Base-by-base conservation (phyloP, 2,888 invertebrate genomes). In the Toxonevra muliebris region DNA sequence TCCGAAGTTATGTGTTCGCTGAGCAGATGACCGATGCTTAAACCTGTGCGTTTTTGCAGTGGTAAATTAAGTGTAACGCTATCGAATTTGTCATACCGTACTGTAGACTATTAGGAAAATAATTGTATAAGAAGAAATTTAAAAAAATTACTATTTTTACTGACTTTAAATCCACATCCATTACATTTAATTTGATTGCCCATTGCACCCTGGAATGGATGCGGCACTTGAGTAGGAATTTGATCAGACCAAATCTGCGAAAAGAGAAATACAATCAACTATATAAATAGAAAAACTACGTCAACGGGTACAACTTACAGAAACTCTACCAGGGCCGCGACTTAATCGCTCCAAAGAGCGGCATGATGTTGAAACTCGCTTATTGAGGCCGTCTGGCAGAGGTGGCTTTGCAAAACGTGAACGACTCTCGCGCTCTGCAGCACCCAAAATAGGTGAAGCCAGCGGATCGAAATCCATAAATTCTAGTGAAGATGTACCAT, bases 21-120 rank as follows among this genome's bases (percentile, higher is more conserved):
- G 45, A 97, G 86, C 58, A 95, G 86, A 71, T 92, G 91, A 79
- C 89, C 89, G 65, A 92, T 90, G 69, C 91, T 88, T 50, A 90
- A 87, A 0, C 88, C 88, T 55, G 88, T 82, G 1, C 90, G 89
- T 67, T 88, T 87, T 2, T 89, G 88, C 71, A 89, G 88, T 8
- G 94, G 92, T 79, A 96, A 86, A 17, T 92, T 92, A 59, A 97
- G 85, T 0, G 96, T 94, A 55, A 97, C 87, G 80, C 94, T 94
- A 86, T 96, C 96, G 81, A 96, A 94, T 80, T 94, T 94, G 84
- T 97, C 96, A 82, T 95, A 95, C 30, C 93, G 91, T n/a, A 96
- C 92, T 0, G 94, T 91, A 71, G 93, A 93, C 92, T 95, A 87
- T 12, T 15, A 20, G 57, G 53, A 55, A 61, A 48, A 63, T 53